Conservation (phyloP, 2,113 vertebrate species). For the Micronisus gabar region DNA sequence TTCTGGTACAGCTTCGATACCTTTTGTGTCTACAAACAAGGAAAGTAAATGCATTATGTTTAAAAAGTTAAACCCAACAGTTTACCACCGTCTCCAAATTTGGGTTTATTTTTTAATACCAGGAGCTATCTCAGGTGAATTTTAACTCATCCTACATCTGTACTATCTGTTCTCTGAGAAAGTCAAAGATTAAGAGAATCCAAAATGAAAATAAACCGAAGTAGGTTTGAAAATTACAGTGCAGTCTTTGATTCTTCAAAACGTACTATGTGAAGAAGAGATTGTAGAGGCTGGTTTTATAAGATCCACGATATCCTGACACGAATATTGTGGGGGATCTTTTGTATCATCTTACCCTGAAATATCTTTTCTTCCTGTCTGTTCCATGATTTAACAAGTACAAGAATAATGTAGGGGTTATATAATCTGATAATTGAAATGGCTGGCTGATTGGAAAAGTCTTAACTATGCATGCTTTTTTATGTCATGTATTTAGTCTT, state of each 20-base stretch:
- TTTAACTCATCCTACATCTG: not conserved
- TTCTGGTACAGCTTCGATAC: not conserved
- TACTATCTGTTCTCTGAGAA: not conserved
- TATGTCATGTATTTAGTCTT: not conserved
- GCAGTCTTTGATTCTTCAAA: not conserved
- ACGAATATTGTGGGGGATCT: not conserved
- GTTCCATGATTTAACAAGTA: not conserved
- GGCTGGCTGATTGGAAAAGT: not conserved
- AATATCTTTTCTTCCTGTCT: not conserved
- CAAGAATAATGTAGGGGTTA: not conserved
- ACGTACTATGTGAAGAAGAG: not conserved
- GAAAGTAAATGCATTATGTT: not conserved
- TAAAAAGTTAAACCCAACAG: not conserved
- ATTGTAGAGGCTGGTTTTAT: not conserved
- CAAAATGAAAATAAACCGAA: not conserved
- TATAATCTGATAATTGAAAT: not conserved
- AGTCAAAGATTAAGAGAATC: not conserved
- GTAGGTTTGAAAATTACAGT: not conserved
- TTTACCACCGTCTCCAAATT: not conserved
- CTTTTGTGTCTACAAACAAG: not conserved
- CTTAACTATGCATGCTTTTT: not conserved
- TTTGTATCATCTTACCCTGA: not conserved
- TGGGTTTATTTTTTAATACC: not conserved
- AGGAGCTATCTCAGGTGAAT: not conserved
- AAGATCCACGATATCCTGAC: not conserved